Conservation (phyloP, 2,888 invertebrate genomes). For the Scaptomyza tumidula region DNA sequence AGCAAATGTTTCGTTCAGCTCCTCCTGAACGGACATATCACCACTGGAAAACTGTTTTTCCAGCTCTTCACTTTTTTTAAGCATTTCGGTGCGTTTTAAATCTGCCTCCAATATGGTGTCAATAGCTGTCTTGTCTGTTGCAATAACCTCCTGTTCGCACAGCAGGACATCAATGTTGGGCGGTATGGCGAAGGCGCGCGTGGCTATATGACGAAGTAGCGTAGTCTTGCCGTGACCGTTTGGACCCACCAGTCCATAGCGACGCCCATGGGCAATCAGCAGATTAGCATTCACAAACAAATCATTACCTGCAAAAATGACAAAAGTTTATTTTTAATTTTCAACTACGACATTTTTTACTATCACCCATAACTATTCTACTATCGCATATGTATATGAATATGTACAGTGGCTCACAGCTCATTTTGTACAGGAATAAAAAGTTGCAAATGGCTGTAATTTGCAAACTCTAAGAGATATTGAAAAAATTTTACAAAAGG, state of each 20-base stretch:
- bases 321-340: neutral
- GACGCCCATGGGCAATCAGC: conserved; percentile 95
- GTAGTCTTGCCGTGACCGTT: conserved; percentile 99
- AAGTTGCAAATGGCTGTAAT: no score
- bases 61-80: conserved; percentile 93
- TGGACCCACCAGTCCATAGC: conserved; percentile 99
- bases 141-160: conserved; percentile 99
- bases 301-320: conserved; percentile 89
- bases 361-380: no score
- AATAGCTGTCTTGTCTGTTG: conserved; percentile 96
- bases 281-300: conserved; percentile 98
- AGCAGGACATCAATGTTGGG: conserved; percentile 97
- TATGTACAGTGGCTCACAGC: no score
- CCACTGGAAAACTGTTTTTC: conserved; percentile 91
- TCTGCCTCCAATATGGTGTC: conserved; percentile 97
- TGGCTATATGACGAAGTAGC: conserved; percentile 95
- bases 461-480: no score
- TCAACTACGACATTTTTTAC: no score
- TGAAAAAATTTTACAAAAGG: no score
- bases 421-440: no score
- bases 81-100: conserved; percentile 92
- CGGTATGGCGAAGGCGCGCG: conserved; percentile 96
- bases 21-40: conserved; percentile 89
- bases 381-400: no score
- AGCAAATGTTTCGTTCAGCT: conserved; percentile 95